These are phyloP conservation scores for Cephalotes varians DNA, from an alignment of 2,888 invertebrate genomes.

Conservation along the genomic window DNA sequence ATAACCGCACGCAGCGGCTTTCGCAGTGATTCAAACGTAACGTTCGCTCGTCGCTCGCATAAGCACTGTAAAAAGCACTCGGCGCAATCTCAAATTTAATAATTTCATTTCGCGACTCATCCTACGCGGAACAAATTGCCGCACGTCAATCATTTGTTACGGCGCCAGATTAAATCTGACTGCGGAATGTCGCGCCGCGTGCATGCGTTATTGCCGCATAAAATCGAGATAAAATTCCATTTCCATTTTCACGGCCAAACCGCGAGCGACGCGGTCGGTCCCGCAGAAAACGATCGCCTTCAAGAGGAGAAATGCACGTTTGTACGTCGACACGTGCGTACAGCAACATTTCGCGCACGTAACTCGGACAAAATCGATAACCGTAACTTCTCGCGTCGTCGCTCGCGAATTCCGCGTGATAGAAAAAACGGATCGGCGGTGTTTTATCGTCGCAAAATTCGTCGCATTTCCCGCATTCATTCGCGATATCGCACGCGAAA, in stretches of 20 bases:
- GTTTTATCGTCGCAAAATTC: constrained; percentile 40
- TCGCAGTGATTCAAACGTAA: constrained; percentile 12
- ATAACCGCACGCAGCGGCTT: constrained; percentile 8
- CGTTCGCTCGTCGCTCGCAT: constrained; percentile 23
- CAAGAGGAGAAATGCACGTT: no score
- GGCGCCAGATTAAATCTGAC: constrained; percentile 54
- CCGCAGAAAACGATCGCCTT: constrained; percentile 53
- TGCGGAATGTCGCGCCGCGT: constrained; percentile 12
- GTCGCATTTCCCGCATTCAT: not conserved
- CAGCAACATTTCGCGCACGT: constrained; percentile 16
- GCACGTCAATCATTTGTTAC: constrained; percentile 58
- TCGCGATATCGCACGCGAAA: not conserved
- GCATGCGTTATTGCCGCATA: constrained; percentile 34
- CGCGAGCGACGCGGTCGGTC: constrained; percentile 47
- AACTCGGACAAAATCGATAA: constrained; percentile 60
- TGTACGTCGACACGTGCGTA: not conserved
- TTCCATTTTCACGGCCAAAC: constrained; percentile 53
- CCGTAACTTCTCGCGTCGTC: constrained; percentile 50
- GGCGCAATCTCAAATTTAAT: constrained; percentile 52
- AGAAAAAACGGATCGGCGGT: not conserved
- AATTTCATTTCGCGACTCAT: constrained; percentile 54
- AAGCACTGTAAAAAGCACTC: constrained; percentile 26
- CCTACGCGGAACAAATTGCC: constrained; percentile 54
- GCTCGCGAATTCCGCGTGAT: not conserved
- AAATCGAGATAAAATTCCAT: constrained; percentile 64